Conservation (phyloP, 2,113 vertebrate species). For the Lepus timidus region DNA sequence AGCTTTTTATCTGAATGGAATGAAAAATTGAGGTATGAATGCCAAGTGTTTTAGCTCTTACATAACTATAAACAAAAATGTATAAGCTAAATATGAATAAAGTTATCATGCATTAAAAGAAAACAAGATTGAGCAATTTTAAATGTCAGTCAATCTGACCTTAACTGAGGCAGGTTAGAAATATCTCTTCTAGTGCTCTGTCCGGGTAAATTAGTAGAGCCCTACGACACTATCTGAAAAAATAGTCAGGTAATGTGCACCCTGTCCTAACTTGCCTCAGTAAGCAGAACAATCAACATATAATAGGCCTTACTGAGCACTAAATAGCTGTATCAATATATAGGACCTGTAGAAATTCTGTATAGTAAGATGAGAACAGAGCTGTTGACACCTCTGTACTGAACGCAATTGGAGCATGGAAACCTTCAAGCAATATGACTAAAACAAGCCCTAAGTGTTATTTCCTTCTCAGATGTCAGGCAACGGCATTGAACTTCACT, state of each 20-base stretch:
- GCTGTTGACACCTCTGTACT: not conserved
- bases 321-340: not conserved
- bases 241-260: too few species aligned
- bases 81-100: too few species aligned
- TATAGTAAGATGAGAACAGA: not conserved
- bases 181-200: rapidly evolving
- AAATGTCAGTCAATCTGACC: not conserved
- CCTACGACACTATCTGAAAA: not conserved
- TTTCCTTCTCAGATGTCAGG: not conserved
- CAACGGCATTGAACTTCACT: not conserved
- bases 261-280: not conserved
- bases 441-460: not conserved
- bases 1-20: not conserved
- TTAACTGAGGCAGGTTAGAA: not conserved
- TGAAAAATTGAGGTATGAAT: not conserved
- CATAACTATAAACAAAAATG: too few species aligned
- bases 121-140: not conserved
- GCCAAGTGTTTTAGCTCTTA: too few species aligned
- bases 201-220: not conserved
- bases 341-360: not conserved
- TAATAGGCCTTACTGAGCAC: not conserved
- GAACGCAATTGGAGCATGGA: not conserved
- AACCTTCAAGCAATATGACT: not conserved
- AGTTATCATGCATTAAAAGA: too few species aligned
- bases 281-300: not conserved